Percentiles rank a stretch among this genome's conserved stretches.
Conservation (phyloP, 2,797 vertebrate species). For the Poecilia picta region DNA sequence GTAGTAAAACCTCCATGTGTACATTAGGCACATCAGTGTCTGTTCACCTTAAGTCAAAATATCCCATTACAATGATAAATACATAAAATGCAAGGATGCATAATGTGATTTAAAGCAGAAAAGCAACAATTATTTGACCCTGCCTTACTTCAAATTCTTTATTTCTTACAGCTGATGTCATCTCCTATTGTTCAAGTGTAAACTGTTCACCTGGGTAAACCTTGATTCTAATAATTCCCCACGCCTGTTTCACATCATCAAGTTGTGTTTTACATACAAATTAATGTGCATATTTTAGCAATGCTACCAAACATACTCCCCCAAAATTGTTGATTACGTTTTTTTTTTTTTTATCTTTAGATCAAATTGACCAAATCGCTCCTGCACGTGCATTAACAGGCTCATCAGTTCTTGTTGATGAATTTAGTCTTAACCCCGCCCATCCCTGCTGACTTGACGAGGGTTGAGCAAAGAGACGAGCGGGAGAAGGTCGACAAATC, state of each 20-base stretch:
- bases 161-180: background rate
- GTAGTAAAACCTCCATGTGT: background rate
- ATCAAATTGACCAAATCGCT: background rate
- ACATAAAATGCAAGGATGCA: background rate
- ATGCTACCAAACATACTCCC: background rate
- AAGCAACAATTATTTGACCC: background rate
- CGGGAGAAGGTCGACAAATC: conserved; percentile 36
- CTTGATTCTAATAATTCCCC: background rate
- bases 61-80: background rate
- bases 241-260: background rate
- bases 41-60: background rate
- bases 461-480: background rate
- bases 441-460: background rate
- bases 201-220: background rate
- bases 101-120: background rate
- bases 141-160: background rate
- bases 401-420: background rate
- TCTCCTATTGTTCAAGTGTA: background rate
- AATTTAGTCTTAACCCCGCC: conserved; percentile 32
- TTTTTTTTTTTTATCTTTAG: background rate
- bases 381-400: background rate
- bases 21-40: background rate
- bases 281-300: background rate
- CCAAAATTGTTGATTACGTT: background rate
- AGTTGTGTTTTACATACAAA: background rate